These are phyloP conservation scores for Lasioglossum pauxillum DNA, from an alignment of 2,888 invertebrate genomes.

Conservation along the genomic window DNA sequence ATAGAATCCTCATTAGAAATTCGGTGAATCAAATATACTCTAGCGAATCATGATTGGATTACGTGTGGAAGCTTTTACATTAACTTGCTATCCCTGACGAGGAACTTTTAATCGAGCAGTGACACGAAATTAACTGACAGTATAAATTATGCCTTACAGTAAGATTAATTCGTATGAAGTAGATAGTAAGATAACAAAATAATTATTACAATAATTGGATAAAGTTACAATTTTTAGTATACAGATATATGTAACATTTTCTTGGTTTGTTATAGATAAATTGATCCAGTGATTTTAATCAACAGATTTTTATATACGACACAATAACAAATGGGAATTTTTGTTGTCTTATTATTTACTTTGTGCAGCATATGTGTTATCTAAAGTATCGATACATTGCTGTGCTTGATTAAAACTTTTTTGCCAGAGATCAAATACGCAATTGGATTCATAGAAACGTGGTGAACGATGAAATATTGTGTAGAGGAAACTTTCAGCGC, in stretches of 20 bases:
- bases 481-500: slow-evolving; percentile 28
- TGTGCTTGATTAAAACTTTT: neutral
- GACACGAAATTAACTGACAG: neutral
- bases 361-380: neutral
- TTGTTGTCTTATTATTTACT: neutral
- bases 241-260: neutral
- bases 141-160: neutral
- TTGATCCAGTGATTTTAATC: neutral
- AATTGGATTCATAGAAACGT: slow-evolving; percentile 24
- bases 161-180: neutral
- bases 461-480: slow-evolving; percentile 36
- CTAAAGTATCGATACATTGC: neutral
- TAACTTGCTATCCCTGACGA: neutral
- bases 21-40: slow-evolving; percentile 23
- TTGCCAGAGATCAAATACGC: neutral
- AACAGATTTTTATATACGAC: neutral
- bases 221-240: neutral
- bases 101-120: neutral
- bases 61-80: slow-evolving; percentile 19
- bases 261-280: neutral
- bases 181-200: neutral
- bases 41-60: slow-evolving; percentile 26
- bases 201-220: too few species aligned
- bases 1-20: slow-evolving; percentile 18
- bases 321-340: neutral